Evolutionary conservation across 1,140 invertebrate genomes (phyloP), one percentile per base, ranked within the genome.

Genomic region (Scaptomyza hsui): DNA sequence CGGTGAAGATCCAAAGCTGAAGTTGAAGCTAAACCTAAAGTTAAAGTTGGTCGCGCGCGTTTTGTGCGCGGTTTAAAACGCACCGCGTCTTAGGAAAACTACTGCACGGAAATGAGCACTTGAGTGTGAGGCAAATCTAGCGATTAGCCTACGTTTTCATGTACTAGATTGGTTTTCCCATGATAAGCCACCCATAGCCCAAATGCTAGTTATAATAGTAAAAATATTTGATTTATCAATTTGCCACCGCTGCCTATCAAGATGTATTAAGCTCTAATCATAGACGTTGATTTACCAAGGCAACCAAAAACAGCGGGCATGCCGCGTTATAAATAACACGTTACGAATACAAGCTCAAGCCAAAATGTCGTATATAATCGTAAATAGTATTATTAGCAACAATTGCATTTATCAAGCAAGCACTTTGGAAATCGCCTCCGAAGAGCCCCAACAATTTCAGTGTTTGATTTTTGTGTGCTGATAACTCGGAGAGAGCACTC

Each of bases 261-360:
- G 69, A 86, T 86, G 57, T 85, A 85, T 85, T 85, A 85, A 86
- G 77, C 65, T 81, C 65, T 88, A 86, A 86, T 86, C 82, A 86
- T 72, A 88, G 73, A 81, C 81, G 74, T 88, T 86, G 81, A 86
- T 86, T 86, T 86, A 85, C 68, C 80, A 16, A 86, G 69, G 26
- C 68, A 35, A 24, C 51, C 45, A 15, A 45, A 45, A 19, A 32
- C 42, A 10, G 35, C 29, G 29, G 18, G 53, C 37, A 26, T 47
- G 39, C 37, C 70, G 47, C 21, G 64, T 60, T 81, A 81, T 88
- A 86, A 86, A 81, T 81, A 85, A 74, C 21, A 47, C 37, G 67
- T 69, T 83, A 78, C 78, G 52, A 57, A 49, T 39, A 49, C 52
- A 37, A 41, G 56, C 32, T 5, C 7, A 29, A 29, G 37, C 9